Conservation (phyloP, 53 echinoderm and acorn worm species). For the Hippasteria phrygiana region DNA sequence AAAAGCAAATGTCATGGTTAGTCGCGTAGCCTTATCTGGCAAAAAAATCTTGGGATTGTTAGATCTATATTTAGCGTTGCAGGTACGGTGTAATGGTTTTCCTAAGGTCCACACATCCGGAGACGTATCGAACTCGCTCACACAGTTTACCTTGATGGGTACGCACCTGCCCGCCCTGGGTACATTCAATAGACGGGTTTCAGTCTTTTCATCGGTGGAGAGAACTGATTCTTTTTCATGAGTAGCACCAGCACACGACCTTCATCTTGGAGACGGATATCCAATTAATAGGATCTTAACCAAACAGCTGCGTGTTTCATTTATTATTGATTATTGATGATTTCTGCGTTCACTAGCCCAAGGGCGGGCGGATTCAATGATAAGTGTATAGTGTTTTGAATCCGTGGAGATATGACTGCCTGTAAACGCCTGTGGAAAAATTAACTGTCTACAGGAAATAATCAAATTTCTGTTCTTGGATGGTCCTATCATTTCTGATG, state of each 20-base stretch:
- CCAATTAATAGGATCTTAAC: background rate
- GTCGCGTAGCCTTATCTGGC: no score
- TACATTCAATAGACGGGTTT: background rate
- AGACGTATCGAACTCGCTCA: background rate
- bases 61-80: background rate
- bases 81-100: background rate
- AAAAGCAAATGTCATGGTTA: no score
- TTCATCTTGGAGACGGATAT: background rate
- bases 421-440: no score
- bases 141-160: background rate
- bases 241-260: background rate
- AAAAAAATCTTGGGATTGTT: no score
- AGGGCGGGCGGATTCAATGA: no score
- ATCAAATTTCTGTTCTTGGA: no score
- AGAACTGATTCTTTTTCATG: background rate
- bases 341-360: no score
- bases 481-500: no score
- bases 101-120: background rate
- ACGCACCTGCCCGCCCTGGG: background rate
- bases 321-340: background rate
- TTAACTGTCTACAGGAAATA: no score
- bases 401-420: background rate
- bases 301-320: background rate
- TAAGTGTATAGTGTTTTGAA: no score
- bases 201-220: background rate